Percentiles rank a stretch among this genome's conserved stretches.
Conservation (phyloP, 2,113 vertebrate genomes). For the Montifringilla adamsi region DNA sequence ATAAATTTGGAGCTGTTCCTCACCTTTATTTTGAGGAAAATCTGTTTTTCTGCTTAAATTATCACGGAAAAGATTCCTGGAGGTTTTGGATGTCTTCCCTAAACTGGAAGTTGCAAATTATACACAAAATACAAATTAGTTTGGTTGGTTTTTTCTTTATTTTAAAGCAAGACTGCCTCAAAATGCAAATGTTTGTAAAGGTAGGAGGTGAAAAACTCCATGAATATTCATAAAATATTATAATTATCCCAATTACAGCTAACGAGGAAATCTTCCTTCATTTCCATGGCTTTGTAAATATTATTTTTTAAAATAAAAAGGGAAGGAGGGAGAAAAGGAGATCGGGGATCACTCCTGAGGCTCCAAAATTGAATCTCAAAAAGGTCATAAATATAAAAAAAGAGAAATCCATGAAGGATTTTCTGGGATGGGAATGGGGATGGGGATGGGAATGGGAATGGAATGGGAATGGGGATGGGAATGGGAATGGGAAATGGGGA, state of each 20-base stretch:
- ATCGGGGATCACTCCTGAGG: neutral
- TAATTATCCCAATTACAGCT: slow-evolving; percentile 1
- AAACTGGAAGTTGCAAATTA: neutral
- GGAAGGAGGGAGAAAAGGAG: neutral
- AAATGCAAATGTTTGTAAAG: neutral
- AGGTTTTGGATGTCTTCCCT: neutral
- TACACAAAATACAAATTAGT: neutral
- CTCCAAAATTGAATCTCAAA: neutral
- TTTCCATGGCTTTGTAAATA: neutral
- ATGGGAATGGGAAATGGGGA: too few relatives aligned
- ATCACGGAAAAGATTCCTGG: too few relatives aligned
- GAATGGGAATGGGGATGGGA: too few relatives aligned
- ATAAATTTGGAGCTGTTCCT: neutral
- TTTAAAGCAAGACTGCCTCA: neutral
- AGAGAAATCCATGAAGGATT: neutral
- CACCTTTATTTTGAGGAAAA: neutral
- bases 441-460: too few relatives aligned
- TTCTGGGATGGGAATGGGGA: neutral
- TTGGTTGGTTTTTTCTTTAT: neutral
- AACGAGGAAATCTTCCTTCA: neutral
- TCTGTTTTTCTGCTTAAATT: neutral
- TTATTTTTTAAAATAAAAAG: neutral
- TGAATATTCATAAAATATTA: slow-evolving; percentile 21
- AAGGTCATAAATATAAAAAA: neutral
- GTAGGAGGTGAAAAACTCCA: neutral